Evolutionary conservation across 2,113 vertebrate genomes (phyloP).

Genomic region (Loxodonta africana): DNA sequence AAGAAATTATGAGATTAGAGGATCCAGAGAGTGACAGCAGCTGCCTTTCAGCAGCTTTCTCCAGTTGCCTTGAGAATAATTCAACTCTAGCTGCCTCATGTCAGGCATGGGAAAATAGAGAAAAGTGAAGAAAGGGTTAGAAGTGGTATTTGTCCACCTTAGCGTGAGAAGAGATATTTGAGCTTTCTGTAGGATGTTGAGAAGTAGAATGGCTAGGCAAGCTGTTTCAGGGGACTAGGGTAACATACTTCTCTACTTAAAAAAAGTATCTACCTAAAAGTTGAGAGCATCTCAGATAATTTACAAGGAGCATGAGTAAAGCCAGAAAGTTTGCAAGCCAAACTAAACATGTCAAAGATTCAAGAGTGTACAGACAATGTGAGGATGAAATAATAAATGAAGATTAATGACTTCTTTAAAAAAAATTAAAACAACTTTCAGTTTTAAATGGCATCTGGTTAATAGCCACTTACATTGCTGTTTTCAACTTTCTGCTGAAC

Average conservation of each 20-base stretch:
- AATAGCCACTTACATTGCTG: not conserved
- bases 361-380: slow-evolving; percentile 30
- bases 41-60: slow-evolving; percentile 67
- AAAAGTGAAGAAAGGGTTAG: slow-evolving; percentile 39
- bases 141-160: not conserved
- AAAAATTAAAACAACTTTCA: slow-evolving; percentile 41
- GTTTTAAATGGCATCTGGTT: slow-evolving; percentile 23
- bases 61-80: slow-evolving; percentile 58
- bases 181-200: slow-evolving; percentile 13
- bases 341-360: slow-evolving; percentile 10
- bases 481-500: not conserved
- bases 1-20: slow-evolving; percentile 65
- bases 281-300: slow-evolving; percentile 39
- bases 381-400: slow-evolving; percentile 58
- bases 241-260: not conserved
- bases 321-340: slow-evolving; percentile 13
- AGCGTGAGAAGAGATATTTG: not conserved
- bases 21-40: slow-evolving; percentile 52
- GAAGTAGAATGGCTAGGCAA: not conserved
- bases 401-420: slow-evolving; percentile 50
- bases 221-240: not conserved
- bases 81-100: slow-evolving; percentile 14
- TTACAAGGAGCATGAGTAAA: not conserved
- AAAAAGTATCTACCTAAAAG: not conserved
- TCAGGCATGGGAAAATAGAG: not conserved